These are phyloP conservation scores for Festucalex cinctus DNA, from an alignment of 2,113 vertebrate genomes.

Conservation along the genomic window DNA sequence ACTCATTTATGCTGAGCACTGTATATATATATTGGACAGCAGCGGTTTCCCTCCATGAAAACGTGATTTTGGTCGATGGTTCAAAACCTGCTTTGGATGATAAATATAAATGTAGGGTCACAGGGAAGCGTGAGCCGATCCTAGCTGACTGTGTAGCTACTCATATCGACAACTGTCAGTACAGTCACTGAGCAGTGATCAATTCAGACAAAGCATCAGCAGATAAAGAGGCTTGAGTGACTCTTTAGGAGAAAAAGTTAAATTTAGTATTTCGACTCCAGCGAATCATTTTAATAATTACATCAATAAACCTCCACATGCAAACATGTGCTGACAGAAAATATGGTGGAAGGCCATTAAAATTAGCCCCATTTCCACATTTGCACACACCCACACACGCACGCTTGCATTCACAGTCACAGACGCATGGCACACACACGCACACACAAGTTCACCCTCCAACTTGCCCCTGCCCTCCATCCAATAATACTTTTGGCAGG, in stretches of 20 bases:
- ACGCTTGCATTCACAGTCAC: conserved; percentile 9
- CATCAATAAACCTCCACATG: conserved; percentile 67
- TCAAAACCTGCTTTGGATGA: no score
- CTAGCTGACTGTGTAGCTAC: background rate
- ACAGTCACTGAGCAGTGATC: background rate
- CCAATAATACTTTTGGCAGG: conserved; percentile 79
- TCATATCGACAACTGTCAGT: conserved; percentile 42
- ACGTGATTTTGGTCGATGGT: no score
- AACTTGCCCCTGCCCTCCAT: conserved; percentile 54
- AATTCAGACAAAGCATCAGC: background rate
- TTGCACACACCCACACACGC: background rate
- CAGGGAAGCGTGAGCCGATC: no score
- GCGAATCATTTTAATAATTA: conserved; percentile 71
- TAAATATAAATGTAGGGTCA: no score
- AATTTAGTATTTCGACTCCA: conserved; percentile 64
- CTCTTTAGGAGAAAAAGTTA: background rate
- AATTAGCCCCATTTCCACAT: conserved; percentile 30
- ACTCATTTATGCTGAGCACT: no score
- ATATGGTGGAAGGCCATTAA: conserved; percentile 66
- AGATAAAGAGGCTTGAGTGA: background rate
- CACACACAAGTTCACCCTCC: conserved; percentile 46
- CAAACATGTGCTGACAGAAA: conserved; percentile 67
- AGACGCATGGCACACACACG: conserved; percentile 18
- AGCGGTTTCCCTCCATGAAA: no score
- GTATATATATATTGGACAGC: no score